These are phyloP conservation scores for Rhaphigaster nebulosa DNA, from an alignment of 2,888 invertebrate species.

Conservation along the genomic window DNA sequence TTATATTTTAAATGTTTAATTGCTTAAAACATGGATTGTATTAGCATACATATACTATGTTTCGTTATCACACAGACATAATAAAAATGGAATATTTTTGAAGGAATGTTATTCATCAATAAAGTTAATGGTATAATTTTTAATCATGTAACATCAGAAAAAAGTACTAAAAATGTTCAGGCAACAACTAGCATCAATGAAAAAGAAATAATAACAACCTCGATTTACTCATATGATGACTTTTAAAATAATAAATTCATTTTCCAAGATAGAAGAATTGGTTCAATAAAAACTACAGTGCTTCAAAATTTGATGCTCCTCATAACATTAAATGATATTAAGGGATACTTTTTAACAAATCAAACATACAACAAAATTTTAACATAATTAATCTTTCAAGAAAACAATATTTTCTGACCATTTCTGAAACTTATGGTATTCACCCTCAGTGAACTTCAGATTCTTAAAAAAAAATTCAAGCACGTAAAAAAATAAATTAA, in stretches of 20 bases:
- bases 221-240: neutral
- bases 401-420: neutral
- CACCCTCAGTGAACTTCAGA: neutral
- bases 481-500: neutral
- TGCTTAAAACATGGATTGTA: neutral
- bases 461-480: neutral
- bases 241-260: neutral
- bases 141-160: neutral
- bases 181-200: neutral
- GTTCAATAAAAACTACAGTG: neutral
- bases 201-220: neutral
- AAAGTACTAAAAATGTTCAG: neutral
- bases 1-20: neutral
- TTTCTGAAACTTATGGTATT: neutral
- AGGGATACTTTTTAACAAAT: neutral
- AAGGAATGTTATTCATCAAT: neutral
- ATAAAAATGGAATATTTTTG: neutral
- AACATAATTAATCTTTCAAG: neutral
- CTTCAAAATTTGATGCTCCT: neutral
- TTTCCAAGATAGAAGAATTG: neutral
- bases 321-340: neutral
- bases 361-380: neutral
- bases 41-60: neutral
- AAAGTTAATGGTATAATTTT: neutral
- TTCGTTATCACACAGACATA: neutral